Conservation (phyloP, 2,113 vertebrate genomes). For the Halichoerus grypus region DNA sequence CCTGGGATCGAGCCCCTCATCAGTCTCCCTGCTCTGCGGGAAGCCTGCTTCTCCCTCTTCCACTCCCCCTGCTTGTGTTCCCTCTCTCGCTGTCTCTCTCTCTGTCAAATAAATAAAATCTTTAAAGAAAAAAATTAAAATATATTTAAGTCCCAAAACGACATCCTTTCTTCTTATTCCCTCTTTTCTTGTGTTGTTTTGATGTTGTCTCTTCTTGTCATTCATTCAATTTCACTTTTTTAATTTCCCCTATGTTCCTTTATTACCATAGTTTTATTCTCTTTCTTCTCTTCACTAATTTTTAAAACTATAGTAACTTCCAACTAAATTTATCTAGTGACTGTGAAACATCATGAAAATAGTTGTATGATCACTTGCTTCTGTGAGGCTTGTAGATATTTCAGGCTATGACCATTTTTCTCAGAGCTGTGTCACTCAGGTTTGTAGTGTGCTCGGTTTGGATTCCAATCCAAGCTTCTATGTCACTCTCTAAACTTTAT, state of each 20-base stretch:
- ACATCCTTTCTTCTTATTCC: neutral
- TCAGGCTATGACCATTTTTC: neutral
- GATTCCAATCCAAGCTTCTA: neutral
- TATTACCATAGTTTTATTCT: neutral
- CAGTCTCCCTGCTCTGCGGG: too few relatives aligned
- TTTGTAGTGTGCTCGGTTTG: neutral
- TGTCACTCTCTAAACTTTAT: neutral
- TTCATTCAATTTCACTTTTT: neutral
- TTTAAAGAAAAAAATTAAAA: too few relatives aligned
- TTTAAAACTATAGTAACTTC: neutral
- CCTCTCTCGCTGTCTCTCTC: too few relatives aligned
- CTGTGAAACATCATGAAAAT: neutral
- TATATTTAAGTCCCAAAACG: neutral
- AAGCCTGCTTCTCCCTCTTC: too few relatives aligned
- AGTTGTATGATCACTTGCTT: neutral
- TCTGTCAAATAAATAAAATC: too few relatives aligned
- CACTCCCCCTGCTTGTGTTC: too few relatives aligned
- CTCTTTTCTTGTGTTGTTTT: too few relatives aligned
- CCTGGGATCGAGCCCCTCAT: too few relatives aligned
- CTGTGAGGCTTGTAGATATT: neutral
- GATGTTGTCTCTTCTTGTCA: neutral
- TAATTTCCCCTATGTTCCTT: neutral
- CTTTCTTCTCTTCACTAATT: neutral
- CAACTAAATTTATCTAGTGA: neutral
- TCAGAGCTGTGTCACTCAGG: neutral